These are phyloP conservation scores for Heliothis virescens DNA, from an alignment of 1,140 invertebrate genomes.

Conservation along the genomic window DNA sequence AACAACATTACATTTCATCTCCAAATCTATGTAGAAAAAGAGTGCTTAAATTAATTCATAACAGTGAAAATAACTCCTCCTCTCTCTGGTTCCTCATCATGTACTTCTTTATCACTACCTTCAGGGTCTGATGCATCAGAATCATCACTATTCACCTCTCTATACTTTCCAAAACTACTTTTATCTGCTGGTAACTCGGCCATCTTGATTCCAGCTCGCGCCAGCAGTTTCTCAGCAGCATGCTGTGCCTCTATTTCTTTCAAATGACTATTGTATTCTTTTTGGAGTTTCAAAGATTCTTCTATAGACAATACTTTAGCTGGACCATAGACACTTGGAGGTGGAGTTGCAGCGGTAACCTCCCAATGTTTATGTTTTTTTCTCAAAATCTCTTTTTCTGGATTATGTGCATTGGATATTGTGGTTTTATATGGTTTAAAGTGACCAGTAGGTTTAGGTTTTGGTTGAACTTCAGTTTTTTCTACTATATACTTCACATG, in stretches of 20 bases:
- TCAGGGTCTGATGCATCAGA: slow-evolving; percentile 71
- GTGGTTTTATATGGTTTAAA: slow-evolving; percentile 90
- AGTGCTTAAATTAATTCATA: slow-evolving; percentile 64
- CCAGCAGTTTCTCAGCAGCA: slow-evolving; percentile 76
- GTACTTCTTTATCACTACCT: slow-evolving; percentile 78
- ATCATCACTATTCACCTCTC: slow-evolving; percentile 74
- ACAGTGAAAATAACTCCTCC: slow-evolving; percentile 80
- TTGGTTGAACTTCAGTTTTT: slow-evolving; percentile 85
- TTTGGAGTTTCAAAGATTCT: slow-evolving; percentile 88
- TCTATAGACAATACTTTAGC: slow-evolving; percentile 86
- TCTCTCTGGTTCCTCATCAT: slow-evolving; percentile 80
- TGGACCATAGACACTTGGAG: slow-evolving; percentile 86
- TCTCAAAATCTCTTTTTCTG: slow-evolving; percentile 87
- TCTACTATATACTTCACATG: slow-evolving; percentile 88
- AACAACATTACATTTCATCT: background rate
- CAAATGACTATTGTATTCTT: slow-evolving; percentile 76
- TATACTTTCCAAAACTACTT: slow-evolving; percentile 70
- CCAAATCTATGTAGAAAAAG: background rate
- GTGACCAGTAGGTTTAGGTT: slow-evolving; percentile 71
- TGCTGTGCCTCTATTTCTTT: slow-evolving; percentile 78
- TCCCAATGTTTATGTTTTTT: slow-evolving; percentile 89
- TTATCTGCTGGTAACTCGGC: slow-evolving; percentile 64
- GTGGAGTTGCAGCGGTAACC: slow-evolving; percentile 90
- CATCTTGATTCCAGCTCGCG: slow-evolving; percentile 71
- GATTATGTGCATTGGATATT: slow-evolving; percentile 87